Evolutionary conservation across 2,113 vertebrate genomes (phyloP), one percentile per base, ranked within the genome.

Genomic region (Dicerorhinus sumatrensis): DNA sequence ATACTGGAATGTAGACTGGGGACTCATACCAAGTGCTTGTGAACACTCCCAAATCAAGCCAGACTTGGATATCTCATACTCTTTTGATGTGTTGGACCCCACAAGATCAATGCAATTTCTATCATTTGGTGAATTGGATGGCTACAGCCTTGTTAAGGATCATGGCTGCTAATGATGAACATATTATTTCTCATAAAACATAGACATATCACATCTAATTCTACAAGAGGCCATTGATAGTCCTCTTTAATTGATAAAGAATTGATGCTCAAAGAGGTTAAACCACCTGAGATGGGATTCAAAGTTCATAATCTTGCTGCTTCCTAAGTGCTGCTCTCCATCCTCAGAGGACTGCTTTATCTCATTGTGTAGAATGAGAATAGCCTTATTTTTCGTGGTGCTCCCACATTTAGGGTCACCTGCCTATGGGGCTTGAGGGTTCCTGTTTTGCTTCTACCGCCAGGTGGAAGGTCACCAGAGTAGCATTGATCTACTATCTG

Each of bases 161-260:
- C 25, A 10, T 58, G 48, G 6, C 8, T 93, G 12, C 18, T 72
- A 42, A 69, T 80, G 18, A 58, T 39, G 21, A 18, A 29, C 31
- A 8, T 10, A 56, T 46, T 11, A 65, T 33, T 73, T 13, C 33
- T 73, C 5, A 36, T 36, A 33, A 83, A 63, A 86, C 17, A 12
- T 63, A 56, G 18, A 65, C 46, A 56, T 5, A 65, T 93, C 16
- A 46, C 29, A 62, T 60, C 21, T 65, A 83, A 89, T 91, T 93
- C 48, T 46, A 12, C 18, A 25, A 83, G 58, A 7, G 31, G 18
- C n/a, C 17, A 39, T 65, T 76, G 10, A 56, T 80, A 73, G 56
- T 88, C 27, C 46, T 70, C 0, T 56, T 96, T 87, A 54, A 23
- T 6, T 21, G 46, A 75, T 58, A 75, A 94, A 20, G 9, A 51